phyloP scores from a whole-genome alignment of 2,888 invertebrate species.

The Amblyteles armatorius region DNA sequence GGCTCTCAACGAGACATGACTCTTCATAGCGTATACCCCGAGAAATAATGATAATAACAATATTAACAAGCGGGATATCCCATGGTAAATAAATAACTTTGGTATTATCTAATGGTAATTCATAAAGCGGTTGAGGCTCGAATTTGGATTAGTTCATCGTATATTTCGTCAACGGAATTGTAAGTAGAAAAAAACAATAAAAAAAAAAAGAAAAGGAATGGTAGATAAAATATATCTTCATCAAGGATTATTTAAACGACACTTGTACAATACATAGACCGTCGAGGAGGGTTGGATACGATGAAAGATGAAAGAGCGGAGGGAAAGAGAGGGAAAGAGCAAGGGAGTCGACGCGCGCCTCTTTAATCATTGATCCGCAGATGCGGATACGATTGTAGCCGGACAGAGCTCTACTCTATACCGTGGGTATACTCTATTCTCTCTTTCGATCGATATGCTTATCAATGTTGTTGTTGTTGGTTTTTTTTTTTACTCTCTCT shows the following conservation, averaged over 20 bases:
- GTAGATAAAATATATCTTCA: neutral
- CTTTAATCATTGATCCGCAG: slow-evolving; percentile 68
- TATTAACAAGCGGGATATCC: neutral
- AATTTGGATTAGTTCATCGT: too few relatives aligned
- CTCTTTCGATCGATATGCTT: slow-evolving; percentile 22
- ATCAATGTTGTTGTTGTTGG: neutral
- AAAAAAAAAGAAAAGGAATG: neutral
- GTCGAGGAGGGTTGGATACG: slow-evolving; percentile 10
- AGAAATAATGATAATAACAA: neutral
- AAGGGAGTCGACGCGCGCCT: slow-evolving; percentile 56
- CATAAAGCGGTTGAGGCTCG: neutral
- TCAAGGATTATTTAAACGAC: slow-evolving; percentile 1
- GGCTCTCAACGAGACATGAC: slow-evolving; percentile 36
- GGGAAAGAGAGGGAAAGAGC: slow-evolving; percentile 26
- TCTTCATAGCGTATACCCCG: slow-evolving; percentile 35
- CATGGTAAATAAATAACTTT: neutral
- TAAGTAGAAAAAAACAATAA: neutral
- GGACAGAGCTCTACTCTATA: slow-evolving; percentile 21
- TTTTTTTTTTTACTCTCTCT: neutral
- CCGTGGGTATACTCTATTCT: neutral
- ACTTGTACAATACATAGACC: neutral
- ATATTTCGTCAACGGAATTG: neutral
- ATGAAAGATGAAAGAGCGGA: slow-evolving; percentile 1
- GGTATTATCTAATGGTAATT: neutral
- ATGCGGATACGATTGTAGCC: slow-evolving; percentile 39